Evolutionary conservation across 2,113 vertebrate species (phyloP), one percentile per base, ranked within the genome.

Genomic region (Capreolus pygargus): DNA sequence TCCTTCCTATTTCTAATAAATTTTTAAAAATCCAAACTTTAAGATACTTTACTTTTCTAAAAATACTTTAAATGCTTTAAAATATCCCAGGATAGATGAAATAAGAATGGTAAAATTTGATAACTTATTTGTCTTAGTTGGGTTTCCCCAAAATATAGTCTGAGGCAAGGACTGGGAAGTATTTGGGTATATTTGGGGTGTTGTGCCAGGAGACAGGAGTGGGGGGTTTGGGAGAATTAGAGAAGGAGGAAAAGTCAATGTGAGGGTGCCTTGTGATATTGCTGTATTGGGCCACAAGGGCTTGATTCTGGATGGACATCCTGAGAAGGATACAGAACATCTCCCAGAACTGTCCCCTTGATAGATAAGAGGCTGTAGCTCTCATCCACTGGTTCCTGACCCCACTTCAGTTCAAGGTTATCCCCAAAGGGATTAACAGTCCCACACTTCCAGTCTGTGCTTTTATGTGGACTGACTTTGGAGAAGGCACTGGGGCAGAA

Each of bases 1-100:
- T 94, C 36, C 81, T 76, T 91, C 60, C 27, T 83, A 86, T 86
- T 88, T 94, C 36, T 89, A 91, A 28, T 95, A 93, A 95, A 84
- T 88, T 89, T 15, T 3, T 19, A 39, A 85, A 86, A 50, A 92
- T 23, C 21, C 9, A 81, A 79, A 89, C 2, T 78, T 87, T 67
- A 92, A 92, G 91, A 58, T 83, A 50, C 50, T 70, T 70, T 39
- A 70, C 39, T 39, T 91, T 89, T 11, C 3, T 39, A 67, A 81
- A 86, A 50, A 92, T 23, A 70, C 67, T 83, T 76, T 58, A 96
- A 93, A 85, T 94, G 23, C 70, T 67, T 82, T 92, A 78, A 89
- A 82, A 82, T 55, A 89, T 33, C 47, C n/a, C 12, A 84, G 67
- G 55, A 39, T 43, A 86, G 67, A 54, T 81, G 4, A 92, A 95